Evolutionary conservation across 2,888 invertebrate species (phyloP), one percentile per base, ranked within the genome.

Genomic region (Tryphoninae sp.): DNA sequence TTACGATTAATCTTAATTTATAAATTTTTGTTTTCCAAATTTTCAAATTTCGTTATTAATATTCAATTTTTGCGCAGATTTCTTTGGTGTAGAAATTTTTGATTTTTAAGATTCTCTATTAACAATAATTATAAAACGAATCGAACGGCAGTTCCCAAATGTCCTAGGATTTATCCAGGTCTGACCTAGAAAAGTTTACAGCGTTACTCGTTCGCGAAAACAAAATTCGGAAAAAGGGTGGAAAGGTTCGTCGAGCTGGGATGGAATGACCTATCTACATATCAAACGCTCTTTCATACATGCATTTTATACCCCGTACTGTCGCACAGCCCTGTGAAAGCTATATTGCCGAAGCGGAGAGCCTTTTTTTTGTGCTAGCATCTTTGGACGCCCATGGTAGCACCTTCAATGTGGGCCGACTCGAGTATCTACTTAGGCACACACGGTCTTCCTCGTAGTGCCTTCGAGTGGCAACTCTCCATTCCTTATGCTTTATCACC

Each of bases 391-490:
- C 33, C 73, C 49, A 42, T 64, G 40, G 19, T 51, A 11, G 55
- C 19, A 53, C 53, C 67, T 55, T 72, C 82, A 19, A 80, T 83
- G 85, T 82, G 82, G 84, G 81, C 80, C 75, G 69, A 62, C 82
- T 84, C 82, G 86, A 86, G 86, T 86, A 80, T 87, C 87, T 86
- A 87, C 88, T 88, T 84, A 86, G 83, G 86, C 85, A 85, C 84
- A 85, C 81, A 85, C 82, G 78, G 83, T 86, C 85, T 78, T 19
- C 85, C 82, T 84, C 82, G 75, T 82, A 85, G 87, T 84, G 84
- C 78, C 87, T 83, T 85, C 84, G 75, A 83, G 86, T 79, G 81
- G 80, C 65, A 78, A 75, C 74, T 58, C 79, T 84, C 82, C 59
- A 69, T 74, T 75, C 64, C 69, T 55, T 76, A 76, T 84, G 86